Percentiles rank a stretch among this genome's conserved stretches.
Evolutionary conservation across 2,888 invertebrate species (phyloP).

Genomic region (Drosophila pullipes): DNA sequence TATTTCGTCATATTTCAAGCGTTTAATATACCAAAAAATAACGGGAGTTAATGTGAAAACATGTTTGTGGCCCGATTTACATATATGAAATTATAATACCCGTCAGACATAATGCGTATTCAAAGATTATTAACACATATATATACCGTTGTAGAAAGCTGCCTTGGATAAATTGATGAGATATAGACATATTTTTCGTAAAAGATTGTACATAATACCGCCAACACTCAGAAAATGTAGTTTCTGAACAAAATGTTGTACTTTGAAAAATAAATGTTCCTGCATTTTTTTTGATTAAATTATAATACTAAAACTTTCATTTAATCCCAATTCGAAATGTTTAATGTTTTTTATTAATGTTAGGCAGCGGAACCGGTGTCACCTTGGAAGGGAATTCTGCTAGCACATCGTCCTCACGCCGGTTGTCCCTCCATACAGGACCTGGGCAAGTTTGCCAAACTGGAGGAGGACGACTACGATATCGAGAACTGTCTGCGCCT

Average conservation of each 20-base stretch:
- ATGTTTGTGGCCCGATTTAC: neutral
- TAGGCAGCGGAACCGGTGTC: slow-evolving; percentile 75
- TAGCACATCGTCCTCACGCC: slow-evolving; percentile 69
- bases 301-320: neutral
- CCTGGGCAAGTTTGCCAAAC: slow-evolving; percentile 53
- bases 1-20: neutral
- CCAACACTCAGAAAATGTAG: neutral
- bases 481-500: slow-evolving; percentile 83
- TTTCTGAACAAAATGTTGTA: neutral
- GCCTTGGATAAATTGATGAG: neutral
- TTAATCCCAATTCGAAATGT: neutral
- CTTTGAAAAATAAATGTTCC: too few species aligned
- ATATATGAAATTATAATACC: neutral
- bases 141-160: neutral
- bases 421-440: slow-evolving; percentile 83
- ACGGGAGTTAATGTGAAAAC: neutral
- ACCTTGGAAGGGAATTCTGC: slow-evolving; percentile 78
- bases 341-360: neutral
- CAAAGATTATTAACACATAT: neutral
- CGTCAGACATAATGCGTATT: neutral
- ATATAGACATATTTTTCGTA: neutral
- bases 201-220: neutral
- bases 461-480: slow-evolving; percentile 70
- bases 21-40: neutral
- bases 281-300: neutral